phyloP scores from a whole-genome alignment of 1,140 invertebrate species.

The Drosophila kohkoa region DNA sequence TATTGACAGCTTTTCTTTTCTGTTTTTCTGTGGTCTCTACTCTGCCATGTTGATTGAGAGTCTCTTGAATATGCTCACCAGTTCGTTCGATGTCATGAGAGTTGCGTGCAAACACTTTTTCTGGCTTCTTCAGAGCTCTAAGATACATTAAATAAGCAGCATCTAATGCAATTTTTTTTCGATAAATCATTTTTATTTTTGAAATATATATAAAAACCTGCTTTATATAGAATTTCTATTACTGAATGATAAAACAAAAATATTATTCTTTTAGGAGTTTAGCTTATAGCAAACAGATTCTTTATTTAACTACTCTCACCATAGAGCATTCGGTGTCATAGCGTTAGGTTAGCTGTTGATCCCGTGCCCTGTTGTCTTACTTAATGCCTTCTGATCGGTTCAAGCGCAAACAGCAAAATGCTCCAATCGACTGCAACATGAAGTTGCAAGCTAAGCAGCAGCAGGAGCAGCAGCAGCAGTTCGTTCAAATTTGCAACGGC shows the following conservation, averaged over 20 bases:
- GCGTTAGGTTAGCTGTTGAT: background rate
- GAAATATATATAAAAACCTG: too few species aligned
- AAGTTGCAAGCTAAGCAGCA: conserved; percentile 31
- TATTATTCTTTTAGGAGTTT: too few species aligned
- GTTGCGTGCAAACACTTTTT: conserved; percentile 3
- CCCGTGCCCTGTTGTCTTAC: conserved; percentile 47
- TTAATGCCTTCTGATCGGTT: conserved; percentile 47
- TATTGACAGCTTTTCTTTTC: conserved; percentile 73
- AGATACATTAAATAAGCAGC: background rate
- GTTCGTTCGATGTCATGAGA: background rate
- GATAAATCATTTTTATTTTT: too few species aligned
- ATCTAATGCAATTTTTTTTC: background rate
- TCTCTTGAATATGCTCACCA: conserved; percentile 12
- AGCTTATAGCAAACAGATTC: background rate
- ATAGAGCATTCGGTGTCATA: conserved; percentile 2
- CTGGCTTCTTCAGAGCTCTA: background rate
- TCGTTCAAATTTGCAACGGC: conserved; percentile 28
- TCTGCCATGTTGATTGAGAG: conserved; percentile 38
- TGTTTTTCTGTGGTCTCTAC: conserved; percentile 42
- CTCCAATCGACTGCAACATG: conserved; percentile 47
- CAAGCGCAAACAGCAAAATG: conserved; percentile 56
- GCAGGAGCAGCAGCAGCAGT: conserved; percentile 32
- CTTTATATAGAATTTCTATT: too few species aligned
- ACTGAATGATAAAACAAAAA: too few species aligned
- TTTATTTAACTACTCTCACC: background rate